Conservation (phyloP, 1,140 invertebrate genomes). For the Pseudoatta argentina region DNA sequence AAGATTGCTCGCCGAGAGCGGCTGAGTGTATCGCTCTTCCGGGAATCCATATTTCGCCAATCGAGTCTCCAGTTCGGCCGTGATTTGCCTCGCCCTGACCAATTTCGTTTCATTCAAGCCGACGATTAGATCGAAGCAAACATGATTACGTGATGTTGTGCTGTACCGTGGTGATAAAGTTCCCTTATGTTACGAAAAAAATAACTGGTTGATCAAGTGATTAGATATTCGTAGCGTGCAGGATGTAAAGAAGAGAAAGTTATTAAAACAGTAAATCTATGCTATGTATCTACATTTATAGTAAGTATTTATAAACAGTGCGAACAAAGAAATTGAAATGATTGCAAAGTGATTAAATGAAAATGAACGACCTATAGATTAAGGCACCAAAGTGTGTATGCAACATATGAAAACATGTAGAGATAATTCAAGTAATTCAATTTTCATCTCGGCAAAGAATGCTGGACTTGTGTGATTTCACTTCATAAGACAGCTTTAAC, state of each 20-base stretch:
- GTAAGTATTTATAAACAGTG: not conserved
- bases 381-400: not conserved
- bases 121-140: slow-evolving; percentile 28
- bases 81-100: slow-evolving; percentile 21
- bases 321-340: not conserved
- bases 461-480: not conserved
- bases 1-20: slow-evolving; percentile 3
- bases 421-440: not conserved
- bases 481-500: not conserved
- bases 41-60: slow-evolving; percentile 74
- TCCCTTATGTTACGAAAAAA: not conserved
- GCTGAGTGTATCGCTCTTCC: slow-evolving; percentile 64
- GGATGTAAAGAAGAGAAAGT: not conserved
- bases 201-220: not conserved
- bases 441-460: not conserved
- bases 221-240: not conserved
- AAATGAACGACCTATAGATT: not conserved
- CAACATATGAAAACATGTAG: not conserved
- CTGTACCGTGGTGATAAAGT: not conserved
- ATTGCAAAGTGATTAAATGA: not conserved
- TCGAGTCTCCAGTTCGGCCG: slow-evolving; percentile 45
- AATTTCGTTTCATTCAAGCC: slow-evolving; percentile 46
- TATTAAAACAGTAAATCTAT: not conserved
- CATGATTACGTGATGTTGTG: not conserved
- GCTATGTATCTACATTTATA: not conserved